Conservation (phyloP, 2,113 vertebrate genomes). For the Scatophagus argus region DNA sequence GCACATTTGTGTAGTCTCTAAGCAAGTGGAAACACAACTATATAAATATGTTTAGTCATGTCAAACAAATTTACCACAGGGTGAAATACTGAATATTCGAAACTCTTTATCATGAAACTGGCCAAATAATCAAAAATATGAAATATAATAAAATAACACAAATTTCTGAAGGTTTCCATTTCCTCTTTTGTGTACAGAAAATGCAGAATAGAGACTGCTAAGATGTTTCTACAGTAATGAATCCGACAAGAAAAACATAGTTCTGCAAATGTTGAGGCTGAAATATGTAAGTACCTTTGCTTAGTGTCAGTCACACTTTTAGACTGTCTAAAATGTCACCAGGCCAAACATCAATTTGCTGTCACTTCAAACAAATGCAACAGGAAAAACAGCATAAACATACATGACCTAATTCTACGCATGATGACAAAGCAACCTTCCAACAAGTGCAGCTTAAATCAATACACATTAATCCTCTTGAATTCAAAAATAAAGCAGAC, state of each 20-base stretch:
- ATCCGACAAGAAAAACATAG: slow-evolving; percentile 2
- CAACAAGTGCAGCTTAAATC: background rate
- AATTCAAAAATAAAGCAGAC: background rate
- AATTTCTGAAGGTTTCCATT: background rate
- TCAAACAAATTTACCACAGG: background rate
- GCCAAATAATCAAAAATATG: background rate
- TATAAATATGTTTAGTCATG: background rate
- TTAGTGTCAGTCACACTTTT: slow-evolving; percentile 13
- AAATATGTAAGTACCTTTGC: slow-evolving; percentile 2
- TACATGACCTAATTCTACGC: slow-evolving; percentile 1
- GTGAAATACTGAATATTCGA: background rate
- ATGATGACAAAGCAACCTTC: slow-evolving; percentile 8
- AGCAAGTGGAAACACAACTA: background rate
- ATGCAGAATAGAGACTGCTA: background rate
- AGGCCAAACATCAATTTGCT: slow-evolving; percentile 17
- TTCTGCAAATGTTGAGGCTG: background rate
- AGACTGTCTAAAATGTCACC: slow-evolving; percentile 7
- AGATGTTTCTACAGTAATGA: background rate
- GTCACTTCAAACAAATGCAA: slow-evolving; percentile 13
- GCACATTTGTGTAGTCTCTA: background rate
- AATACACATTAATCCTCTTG: background rate
- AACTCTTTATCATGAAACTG: background rate
- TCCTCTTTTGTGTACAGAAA: slow-evolving; percentile 18
- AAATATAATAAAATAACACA: background rate
- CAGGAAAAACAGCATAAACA: background rate